Percentiles rank a stretch among this genome's conserved stretches.
phyloP scores from a whole-genome alignment of 2,797 vertebrate genomes.

The Mormyrus proboscirostris region DNA sequence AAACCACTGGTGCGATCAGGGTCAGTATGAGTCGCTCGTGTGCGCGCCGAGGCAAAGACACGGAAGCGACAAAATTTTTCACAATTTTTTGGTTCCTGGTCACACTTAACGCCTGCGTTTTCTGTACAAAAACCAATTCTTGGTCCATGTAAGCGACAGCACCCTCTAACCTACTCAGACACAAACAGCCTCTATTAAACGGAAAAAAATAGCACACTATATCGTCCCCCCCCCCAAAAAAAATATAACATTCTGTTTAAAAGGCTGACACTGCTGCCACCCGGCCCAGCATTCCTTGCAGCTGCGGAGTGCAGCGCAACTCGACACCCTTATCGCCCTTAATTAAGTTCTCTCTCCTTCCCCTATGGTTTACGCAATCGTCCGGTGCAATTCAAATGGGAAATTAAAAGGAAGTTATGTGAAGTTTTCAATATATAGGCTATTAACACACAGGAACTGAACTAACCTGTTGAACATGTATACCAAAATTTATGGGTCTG shows the following conservation, averaged over 20 bases:
- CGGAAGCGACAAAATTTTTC: background rate
- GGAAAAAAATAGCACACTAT: conserved; percentile 33
- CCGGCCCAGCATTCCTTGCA: background rate
- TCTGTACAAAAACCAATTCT: background rate
- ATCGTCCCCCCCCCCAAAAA: background rate
- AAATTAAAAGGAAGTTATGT: background rate
- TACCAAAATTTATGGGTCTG: background rate
- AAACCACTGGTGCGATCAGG: background rate
- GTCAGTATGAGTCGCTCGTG: background rate
- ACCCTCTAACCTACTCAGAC: conserved; percentile 38
- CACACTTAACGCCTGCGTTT: conserved; percentile 4
- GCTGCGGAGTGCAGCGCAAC: background rate
- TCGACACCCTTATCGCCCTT: background rate
- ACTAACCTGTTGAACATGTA: background rate
- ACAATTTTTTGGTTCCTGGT: background rate
- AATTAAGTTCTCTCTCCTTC: background rate
- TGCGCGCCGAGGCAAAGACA: conserved; percentile 16
- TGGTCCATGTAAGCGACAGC: conserved; percentile 15
- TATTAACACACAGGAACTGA: background rate
- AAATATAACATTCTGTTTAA: background rate
- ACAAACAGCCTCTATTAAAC: conserved; percentile 67
- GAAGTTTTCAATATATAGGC: background rate
- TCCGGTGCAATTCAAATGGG: background rate
- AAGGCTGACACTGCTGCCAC: background rate
- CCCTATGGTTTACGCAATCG: background rate